Evolutionary conservation across 1,140 invertebrate genomes (phyloP), one percentile per base, ranked within the genome.

Genomic region (Laupala kohalensis): DNA sequence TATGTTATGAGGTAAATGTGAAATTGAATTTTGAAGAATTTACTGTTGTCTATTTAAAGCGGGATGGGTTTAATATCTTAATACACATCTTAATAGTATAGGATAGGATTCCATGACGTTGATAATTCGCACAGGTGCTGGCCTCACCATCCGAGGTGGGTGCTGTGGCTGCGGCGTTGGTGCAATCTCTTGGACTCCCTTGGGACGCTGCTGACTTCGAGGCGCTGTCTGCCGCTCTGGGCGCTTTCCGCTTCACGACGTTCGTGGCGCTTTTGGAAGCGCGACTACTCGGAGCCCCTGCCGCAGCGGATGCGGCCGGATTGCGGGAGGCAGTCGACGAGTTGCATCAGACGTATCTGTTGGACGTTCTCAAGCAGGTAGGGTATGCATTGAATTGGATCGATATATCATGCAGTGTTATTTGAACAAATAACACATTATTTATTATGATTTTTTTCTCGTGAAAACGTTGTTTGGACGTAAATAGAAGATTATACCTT

Each of bases 321-420:
- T 76, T 93, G 6, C 80, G 84, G 0, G 89, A 91, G 81, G 89
- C 89, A 3, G 86, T 92, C 2, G 85, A 89, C 67, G 90, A 91
- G 75, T 83, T 93, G 23, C 88, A 89, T 76, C 87, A 91, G 74
- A 89, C 86, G n/a, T 91, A 90, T 71, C 86, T 93, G 64, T 86
- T 90, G 71, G 90, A 92, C 81, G 89, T 92, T 53, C 86, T 93
- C n/a, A 92, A 92, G 80, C 92, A 92, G 84, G 89, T 89, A 79
- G n/a, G n/a, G n/a, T n/a, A n/a, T n/a, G n/a, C n/a, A n/a, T n/a
- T n/a, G n/a, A n/a, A n/a, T n/a, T n/a, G n/a, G n/a, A n/a, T n/a
- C n/a, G n/a, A n/a, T n/a, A n/a, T n/a, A n/a, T n/a, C n/a, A n/a
- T n/a, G n/a, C n/a, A n/a, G n/a, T n/a, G n/a, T n/a, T n/a, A n/a